A percentile compares a stretch with the other conserved stretches of the same genome.
These are phyloP conservation scores for Caenorhabditis becei DNA, from an alignment of 2,888 invertebrate species.

Conservation along the genomic window DNA sequence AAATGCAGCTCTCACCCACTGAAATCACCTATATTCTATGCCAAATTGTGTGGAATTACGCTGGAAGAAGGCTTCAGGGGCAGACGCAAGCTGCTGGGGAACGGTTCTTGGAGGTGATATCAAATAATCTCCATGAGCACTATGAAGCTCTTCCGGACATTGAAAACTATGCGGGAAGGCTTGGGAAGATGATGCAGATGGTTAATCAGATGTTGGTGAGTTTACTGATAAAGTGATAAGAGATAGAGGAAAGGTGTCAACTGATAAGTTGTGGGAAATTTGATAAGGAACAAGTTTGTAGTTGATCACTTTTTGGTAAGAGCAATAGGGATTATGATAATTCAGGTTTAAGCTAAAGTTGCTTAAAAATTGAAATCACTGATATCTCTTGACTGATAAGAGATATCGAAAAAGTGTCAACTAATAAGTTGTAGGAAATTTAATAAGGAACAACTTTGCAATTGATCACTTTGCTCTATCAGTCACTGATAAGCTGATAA, in stretches of 20 bases:
- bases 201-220: constrained; percentile 55
- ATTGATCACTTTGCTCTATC: neutral
- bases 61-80: constrained; percentile 56
- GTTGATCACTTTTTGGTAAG: too few species aligned
- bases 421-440: neutral
- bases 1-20: constrained; percentile 26
- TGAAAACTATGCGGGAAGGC: constrained; percentile 43
- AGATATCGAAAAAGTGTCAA: neutral
- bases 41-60: constrained; percentile 58
- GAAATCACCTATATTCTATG: constrained; percentile 48
- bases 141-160: constrained; percentile 12
- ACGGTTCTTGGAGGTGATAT: constrained; percentile 42
- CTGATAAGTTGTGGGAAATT: too few species aligned
- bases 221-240: neutral
- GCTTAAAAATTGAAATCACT: neutral
- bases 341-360: too few species aligned
- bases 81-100: constrained; percentile 53
- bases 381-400: neutral
- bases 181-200: constrained; percentile 57
- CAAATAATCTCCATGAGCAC: constrained; percentile 51
- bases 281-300: too few species aligned
- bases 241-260: neutral
- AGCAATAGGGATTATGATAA: too few species aligned
- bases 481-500: neutral
- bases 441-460: neutral